Percentiles rank a stretch among this genome's conserved stretches.
phyloP scores from a whole-genome alignment of 2,113 vertebrate species.

The Scophthalmus maximus region DNA sequence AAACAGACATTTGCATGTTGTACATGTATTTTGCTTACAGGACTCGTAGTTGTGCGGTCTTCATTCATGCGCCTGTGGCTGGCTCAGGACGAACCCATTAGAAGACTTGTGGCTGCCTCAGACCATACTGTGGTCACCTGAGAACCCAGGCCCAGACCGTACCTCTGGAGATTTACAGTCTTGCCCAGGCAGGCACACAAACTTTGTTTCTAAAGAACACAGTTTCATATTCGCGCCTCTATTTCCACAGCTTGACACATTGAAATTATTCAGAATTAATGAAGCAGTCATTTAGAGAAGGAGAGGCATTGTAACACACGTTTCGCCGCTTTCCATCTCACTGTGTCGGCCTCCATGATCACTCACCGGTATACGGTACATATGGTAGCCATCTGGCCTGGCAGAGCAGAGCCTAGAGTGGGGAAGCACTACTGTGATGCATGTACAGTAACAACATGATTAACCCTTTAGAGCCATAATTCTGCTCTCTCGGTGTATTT shows the following conservation, averaged over 20 bases:
- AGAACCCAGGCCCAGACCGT: constrained; percentile 39
- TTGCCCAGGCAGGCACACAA: constrained; percentile 8
- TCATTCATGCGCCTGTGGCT: constrained; percentile 39
- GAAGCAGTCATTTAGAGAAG: constrained; percentile 32
- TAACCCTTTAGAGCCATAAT: constrained; percentile 62
- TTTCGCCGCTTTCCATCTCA: constrained; percentile 58
- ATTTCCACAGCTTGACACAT: constrained; percentile 10
- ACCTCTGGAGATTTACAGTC: constrained; percentile 37
- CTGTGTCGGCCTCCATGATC: constrained; percentile 58
- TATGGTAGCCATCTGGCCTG: constrained; percentile 84
- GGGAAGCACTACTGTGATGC: constrained; percentile 61
- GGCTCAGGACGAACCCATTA: constrained; percentile 60
- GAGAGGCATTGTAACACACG: constrained; percentile 53
- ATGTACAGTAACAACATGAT: constrained; percentile 63
- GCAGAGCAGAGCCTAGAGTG: constrained; percentile 62
- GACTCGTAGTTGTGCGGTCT: constrained; percentile 27
- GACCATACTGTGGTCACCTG: constrained; percentile 68
- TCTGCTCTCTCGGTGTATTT: neutral
- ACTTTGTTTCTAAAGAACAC: constrained; percentile 1
- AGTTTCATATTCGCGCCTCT: constrained; percentile 34
- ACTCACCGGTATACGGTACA: constrained; percentile 63
- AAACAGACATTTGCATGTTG: constrained; percentile 36
- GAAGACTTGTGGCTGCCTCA: constrained; percentile 58
- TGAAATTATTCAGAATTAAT: constrained; percentile 22
- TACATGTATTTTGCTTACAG: constrained; percentile 32